Conservation (phyloP, 2,797 vertebrate species). For the Nannoperca obscura region DNA sequence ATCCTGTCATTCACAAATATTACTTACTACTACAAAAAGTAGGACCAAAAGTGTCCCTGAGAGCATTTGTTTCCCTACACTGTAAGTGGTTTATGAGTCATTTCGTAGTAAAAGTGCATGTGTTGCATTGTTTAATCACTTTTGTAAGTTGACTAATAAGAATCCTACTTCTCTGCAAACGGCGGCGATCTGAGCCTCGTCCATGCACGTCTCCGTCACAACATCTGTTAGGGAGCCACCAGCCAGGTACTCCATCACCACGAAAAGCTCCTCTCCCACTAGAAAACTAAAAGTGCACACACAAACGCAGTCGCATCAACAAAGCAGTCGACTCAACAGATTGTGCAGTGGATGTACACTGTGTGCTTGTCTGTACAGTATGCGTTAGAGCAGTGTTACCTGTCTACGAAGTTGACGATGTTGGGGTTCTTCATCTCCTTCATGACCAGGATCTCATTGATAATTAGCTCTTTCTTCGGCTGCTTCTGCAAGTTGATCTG, state of each 20-base stretch:
- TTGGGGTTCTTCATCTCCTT: conserved; percentile 99
- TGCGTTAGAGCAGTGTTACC: conserved; percentile 79
- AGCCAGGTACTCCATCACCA: conserved; percentile 98
- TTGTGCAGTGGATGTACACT: background rate
- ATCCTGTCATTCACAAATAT: too few species aligned
- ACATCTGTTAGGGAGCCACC: conserved; percentile 98
- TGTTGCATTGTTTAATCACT: background rate
- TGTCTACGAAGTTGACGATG: conserved; percentile 98
- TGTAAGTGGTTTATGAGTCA: background rate
- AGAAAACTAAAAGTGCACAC: conserved; percentile 83
- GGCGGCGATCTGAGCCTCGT: conserved; percentile 97
- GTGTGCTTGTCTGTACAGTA: background rate
- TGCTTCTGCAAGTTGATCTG: conserved; percentile 99
- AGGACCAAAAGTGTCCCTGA: too few species aligned
- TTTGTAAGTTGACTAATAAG: background rate
- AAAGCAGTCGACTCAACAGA: background rate
- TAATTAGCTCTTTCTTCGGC: conserved; percentile 99
- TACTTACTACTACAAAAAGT: too few species aligned
- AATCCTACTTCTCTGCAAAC: conserved; percentile 94
- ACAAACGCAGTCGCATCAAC: background rate
- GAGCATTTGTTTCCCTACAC: background rate
- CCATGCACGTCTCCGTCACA: conserved; percentile 99
- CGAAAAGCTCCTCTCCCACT: conserved; percentile 95
- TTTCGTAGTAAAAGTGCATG: background rate
- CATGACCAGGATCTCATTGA: conserved; percentile 99